Base-by-base conservation (phyloP, 2,888 invertebrate species). In the Eristalis intricaria region DNA sequence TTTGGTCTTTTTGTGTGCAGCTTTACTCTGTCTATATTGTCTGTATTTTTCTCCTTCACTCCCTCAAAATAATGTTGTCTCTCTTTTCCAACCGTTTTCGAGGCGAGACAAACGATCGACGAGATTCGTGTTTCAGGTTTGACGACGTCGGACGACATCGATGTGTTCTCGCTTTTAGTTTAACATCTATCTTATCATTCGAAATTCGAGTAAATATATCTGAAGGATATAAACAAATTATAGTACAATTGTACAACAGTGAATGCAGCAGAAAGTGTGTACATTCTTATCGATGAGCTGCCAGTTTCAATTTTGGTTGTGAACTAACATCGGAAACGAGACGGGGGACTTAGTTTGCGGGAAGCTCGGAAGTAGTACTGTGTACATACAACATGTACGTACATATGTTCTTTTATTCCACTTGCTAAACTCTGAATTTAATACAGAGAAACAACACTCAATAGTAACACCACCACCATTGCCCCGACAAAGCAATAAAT, bases 351-450 rank as follows among this genome's bases (percentile, higher is more conserved):
- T 50, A 19, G 19, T 22, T 15, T 60, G 60, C 56, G 63, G 19
- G 15, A 50, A 70, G 58, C n/a, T 13, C 22, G 22, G 19, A 69
- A 63, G 50, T 26, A 38, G 64, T 23, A 13, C 1, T 29, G 71
- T 64, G 74, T 29, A 56, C 26, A 19, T 40, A 32, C 32, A 32
- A 32, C 10, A 50, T n/a, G 15, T 13, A 26, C 65, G 15, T 13
- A 26, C 65, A 32, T 60, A 29, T 32, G 66, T 64, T 71, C 71
- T 71, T 68, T 58, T 84, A 79, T 87, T 87, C 80, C 84, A 80
- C 87, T 87, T 87, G 84, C 60, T 66, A 76, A 78, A 86, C 63
- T 74, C 74, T 83, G 58, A 38, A 69, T 74, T 64, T 60, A 68
- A 84, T 58, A 84, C 79, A 71, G 76, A 76, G 58, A 79, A 79